Conservation (phyloP, 1,140 invertebrate species). For the Hylaeus anthracinus region DNA sequence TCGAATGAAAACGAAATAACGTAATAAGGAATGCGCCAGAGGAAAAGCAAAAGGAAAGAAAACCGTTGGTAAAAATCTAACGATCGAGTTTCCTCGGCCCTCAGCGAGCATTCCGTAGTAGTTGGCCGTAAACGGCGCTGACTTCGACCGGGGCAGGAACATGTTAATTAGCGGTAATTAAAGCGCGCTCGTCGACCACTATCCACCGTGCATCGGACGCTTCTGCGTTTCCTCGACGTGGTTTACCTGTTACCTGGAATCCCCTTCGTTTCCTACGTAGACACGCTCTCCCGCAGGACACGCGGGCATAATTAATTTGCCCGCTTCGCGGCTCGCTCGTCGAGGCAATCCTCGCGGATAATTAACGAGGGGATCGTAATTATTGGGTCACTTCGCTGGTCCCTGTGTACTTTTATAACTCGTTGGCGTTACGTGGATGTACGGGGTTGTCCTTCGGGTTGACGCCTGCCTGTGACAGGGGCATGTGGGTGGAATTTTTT, state of each 20-base stretch:
- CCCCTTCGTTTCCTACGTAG: constrained; percentile 26
- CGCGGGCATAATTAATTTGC: constrained; percentile 56
- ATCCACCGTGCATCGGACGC: constrained; percentile 34
- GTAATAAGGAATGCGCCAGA: constrained; percentile 6
- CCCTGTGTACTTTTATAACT: too few species aligned
- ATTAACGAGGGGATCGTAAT: constrained; percentile 13
- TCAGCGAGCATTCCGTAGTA: constrained; percentile 43
- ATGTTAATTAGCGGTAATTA: constrained; percentile 64
- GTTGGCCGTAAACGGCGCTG: constrained; percentile 51
- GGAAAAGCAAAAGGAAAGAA: background rate
- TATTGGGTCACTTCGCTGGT: too few species aligned
- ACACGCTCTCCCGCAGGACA: constrained; percentile 29
- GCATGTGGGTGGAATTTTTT: too few species aligned
- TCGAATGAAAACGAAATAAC: background rate
- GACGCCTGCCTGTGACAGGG: too few species aligned
- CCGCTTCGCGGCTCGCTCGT: constrained; percentile 45
- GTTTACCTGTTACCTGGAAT: constrained; percentile 48
- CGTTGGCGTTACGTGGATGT: too few species aligned
- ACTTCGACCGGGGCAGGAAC: constrained; percentile 53
- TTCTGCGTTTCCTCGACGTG: constrained; percentile 23
- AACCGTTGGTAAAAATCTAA: constrained; percentile 13
- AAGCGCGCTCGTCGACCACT: constrained; percentile 29
- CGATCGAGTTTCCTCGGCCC: constrained; percentile 42
- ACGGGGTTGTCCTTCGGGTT: too few species aligned
- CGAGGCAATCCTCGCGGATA: constrained; percentile 28